Evolutionary conservation across 2,797 vertebrate genomes (phyloP), one percentile per base, ranked within the genome.

Genomic region (Enteromius treurensis): DNA sequence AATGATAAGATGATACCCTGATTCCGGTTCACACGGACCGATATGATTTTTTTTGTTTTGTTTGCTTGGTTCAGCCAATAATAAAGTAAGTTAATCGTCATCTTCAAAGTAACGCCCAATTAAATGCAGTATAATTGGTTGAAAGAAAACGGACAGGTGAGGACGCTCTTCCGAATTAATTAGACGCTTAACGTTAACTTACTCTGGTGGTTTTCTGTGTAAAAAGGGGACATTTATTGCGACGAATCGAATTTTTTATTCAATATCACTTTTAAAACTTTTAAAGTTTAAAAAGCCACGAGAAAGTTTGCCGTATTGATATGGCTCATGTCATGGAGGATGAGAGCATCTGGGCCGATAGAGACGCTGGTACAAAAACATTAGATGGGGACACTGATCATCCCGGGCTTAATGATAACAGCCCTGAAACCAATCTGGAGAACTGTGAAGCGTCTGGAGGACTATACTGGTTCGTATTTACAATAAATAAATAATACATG

Each of bases 391-490:
- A 69, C 21, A 21, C 55, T 62, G 5, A 40, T n/a, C 11, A 1
- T 3, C 0, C 32, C 17, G 32, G 5, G 19, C 53, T 84, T 58
- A 79, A 85, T 68, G 40, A 77, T 75, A n/a, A 5, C 9, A 3
- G 4, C 3, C n/a, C 13, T 45, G 21, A 77, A 51, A 47, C 80
- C 68, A 49, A 71, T 10, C 3, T 8, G 8, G 77, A 67, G 7
- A 26, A 77, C 42, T 34, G 26, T 37, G 64, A 37, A 1, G 13
- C 32, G 1, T 11, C 5, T 19, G 83, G 86, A 42, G 80, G 32
- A 4, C 2, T 77, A 14, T 47, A 32, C 60, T 79, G 91, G 93
- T 94, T 87, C 76, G 62, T 11, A 4, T 10, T 0, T 0, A 17
- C 74, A 45, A 70, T 2, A 10, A 1, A 5, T 5, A 0, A 19